These are phyloP conservation scores for Nasonovia ribisnigri DNA, from an alignment of 2,888 invertebrate species.

Conservation along the genomic window DNA sequence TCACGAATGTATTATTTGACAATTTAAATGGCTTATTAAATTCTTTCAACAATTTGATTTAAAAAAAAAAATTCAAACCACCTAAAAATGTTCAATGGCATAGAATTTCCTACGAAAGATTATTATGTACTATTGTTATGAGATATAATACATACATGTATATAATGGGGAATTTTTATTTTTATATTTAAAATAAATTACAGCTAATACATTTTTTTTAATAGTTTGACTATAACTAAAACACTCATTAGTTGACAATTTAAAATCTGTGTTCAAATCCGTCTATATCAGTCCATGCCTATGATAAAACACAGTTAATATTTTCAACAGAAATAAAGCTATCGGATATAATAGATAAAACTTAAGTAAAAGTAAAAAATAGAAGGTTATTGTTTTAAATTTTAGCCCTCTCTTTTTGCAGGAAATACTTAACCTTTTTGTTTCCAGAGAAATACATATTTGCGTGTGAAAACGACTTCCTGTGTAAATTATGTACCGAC, in stretches of 20 bases:
- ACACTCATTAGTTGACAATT: not conserved
- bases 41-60: too few relatives aligned
- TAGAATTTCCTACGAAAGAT: too few relatives aligned
- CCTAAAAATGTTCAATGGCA: too few relatives aligned
- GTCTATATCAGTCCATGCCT: not conserved
- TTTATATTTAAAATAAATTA: conserved; percentile 3
- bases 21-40: too few relatives aligned
- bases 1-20: too few relatives aligned
- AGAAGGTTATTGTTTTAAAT: not conserved
- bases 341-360: not conserved
- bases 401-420: not conserved
- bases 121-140: not conserved
- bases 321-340: not conserved
- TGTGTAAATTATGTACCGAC: conserved; percentile 11
- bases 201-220: not conserved
- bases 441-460: conserved; percentile 28
- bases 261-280: not conserved
- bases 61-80: too few relatives aligned
- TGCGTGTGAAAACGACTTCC: conserved; percentile 35
- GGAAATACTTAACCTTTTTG: not conserved
- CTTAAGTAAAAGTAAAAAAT: not conserved
- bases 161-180: not conserved
- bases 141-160: not conserved
- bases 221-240: not conserved
- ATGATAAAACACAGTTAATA: not conserved